Base-by-base conservation (phyloP, 2,113 vertebrate species). In the Taxidea taxus region DNA sequence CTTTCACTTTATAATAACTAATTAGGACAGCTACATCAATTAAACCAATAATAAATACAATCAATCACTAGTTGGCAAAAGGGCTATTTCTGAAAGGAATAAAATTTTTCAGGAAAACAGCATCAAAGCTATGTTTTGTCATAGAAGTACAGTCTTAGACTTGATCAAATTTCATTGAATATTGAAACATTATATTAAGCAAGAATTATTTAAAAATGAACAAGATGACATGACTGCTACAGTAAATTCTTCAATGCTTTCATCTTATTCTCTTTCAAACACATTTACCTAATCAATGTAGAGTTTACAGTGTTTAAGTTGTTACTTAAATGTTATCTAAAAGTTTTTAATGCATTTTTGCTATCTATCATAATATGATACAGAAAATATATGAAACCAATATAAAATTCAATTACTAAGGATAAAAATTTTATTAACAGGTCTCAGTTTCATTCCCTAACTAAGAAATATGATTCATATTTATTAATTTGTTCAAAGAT, bases 321-420 rank as follows among this genome's bases (percentile, higher is more conserved):
- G 2, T 77, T 91, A 58, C 70, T 66, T 89, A 87, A 97, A 92
- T 74, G 12, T 51, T 90, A 84, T 34, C 94, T 90, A 60, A 82
- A 91, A 82, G 0, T 62, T 93, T 90, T 91, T 54, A 87, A 70
- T 75, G 34, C 42, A 94, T 78, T 92, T 91, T 92, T 95, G 44
- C 18, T 81, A 56, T 74, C 34, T 83, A 60, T 51, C 64, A 87
- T 81, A 85, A 85, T 70, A 91, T 80, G 23, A 87, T 47, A 89
- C 5, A 87, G 51, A 47, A 93, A 87, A 80, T 80, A 14, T 93
- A 92, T 64, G 11, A 89, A 96, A 56, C 2, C 14, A 89, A 89
- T 74, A 96, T 51, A 74, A 95, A 97, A 95, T 88, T 96, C 37
- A 95, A 82, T 89, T 88, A 89, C 74, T 82, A 90, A 64, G 47